Percentiles rank a stretch among this genome's conserved stretches.
Evolutionary conservation across 2,113 vertebrate genomes (phyloP).

Genomic region (Ancistrus triradiatus): DNA sequence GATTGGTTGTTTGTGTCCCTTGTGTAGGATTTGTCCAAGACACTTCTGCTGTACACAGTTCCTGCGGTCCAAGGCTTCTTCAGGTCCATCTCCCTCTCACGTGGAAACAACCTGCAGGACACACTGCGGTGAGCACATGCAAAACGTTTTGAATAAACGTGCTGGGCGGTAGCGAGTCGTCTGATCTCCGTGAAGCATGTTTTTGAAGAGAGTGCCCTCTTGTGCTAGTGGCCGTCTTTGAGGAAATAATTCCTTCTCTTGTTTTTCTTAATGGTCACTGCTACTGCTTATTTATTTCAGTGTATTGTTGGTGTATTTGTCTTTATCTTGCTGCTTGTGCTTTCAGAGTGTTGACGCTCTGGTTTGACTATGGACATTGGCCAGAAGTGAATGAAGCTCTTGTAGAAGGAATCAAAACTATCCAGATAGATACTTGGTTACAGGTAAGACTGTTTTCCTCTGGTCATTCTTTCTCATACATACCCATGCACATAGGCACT

Average conservation of each 20-base stretch:
- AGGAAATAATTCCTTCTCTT: not conserved
- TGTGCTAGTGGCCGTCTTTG: not conserved
- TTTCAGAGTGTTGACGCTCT: conserved; percentile 89
- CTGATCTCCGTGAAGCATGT: not conserved
- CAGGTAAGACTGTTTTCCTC: conserved; percentile 70
- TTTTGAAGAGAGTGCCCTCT: conserved; percentile 24
- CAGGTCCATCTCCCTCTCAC: conserved; percentile 92
- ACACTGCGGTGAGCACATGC: conserved; percentile 80
- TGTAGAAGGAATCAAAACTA: conserved; percentile 97
- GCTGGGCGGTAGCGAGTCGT: not conserved
- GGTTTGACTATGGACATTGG: conserved; percentile 99
- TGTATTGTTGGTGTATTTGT: not conserved
- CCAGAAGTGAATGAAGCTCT: conserved; percentile 95
- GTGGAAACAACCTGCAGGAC: conserved; percentile 96
- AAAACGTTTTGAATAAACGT: not conserved
- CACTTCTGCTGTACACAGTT: conserved; percentile 89
- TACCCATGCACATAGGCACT: too few species aligned
- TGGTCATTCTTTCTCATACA: not conserved
- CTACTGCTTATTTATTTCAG: too few species aligned
- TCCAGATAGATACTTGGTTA: conserved; percentile 98
- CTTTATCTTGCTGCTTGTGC: conserved; percentile 9
- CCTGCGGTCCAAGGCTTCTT: conserved; percentile 98
- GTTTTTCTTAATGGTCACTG: too few species aligned
- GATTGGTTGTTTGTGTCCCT: conserved; percentile 5
- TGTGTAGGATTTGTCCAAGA: conserved; percentile 90